Percentiles rank a stretch among this genome's conserved stretches.
Conservation (phyloP, 1,140 invertebrate species). For the Neotoxoptera formosana region DNA sequence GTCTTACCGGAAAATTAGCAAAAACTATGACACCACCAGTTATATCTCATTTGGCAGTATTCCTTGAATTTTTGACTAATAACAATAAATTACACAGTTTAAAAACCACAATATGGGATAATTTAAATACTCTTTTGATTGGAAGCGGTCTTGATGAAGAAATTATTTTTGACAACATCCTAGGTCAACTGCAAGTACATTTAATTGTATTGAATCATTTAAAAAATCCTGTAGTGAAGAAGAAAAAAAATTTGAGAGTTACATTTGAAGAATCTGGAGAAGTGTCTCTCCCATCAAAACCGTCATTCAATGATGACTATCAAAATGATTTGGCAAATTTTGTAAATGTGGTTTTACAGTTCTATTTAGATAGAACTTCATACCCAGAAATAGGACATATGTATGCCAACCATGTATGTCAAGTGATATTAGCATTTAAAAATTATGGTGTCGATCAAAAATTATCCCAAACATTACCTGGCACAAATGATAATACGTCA, state of each 20-base stretch:
- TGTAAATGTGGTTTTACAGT: conserved; percentile 19
- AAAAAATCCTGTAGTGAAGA: conserved; percentile 35
- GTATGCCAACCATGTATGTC: conserved; percentile 40
- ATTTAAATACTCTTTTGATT: conserved; percentile 41
- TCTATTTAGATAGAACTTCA: conserved; percentile 49
- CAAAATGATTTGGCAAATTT: conserved; percentile 33
- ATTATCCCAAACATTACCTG: conserved; percentile 22
- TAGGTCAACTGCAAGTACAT: conserved; percentile 19
- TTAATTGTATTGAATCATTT: conserved; percentile 48
- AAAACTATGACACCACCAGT: conserved; percentile 49
- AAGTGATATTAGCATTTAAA: conserved; percentile 46
- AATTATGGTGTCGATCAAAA: not conserved
- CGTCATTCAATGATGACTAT: not conserved
- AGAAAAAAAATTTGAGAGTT: conserved; percentile 48
- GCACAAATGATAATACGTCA: not conserved
- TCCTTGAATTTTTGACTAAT: conserved; percentile 36
- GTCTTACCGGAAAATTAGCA: conserved; percentile 49
- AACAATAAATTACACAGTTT: conserved; percentile 18
- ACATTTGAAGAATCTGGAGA: conserved; percentile 46
- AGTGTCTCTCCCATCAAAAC: not conserved
- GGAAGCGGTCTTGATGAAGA: conserved; percentile 37
- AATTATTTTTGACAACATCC: conserved; percentile 44
- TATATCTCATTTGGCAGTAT: conserved; percentile 46
- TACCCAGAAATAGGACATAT: conserved; percentile 14
- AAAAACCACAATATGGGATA: conserved; percentile 24